phyloP scores from a whole-genome alignment of 2,888 invertebrate species.

The Nezara viridula region DNA sequence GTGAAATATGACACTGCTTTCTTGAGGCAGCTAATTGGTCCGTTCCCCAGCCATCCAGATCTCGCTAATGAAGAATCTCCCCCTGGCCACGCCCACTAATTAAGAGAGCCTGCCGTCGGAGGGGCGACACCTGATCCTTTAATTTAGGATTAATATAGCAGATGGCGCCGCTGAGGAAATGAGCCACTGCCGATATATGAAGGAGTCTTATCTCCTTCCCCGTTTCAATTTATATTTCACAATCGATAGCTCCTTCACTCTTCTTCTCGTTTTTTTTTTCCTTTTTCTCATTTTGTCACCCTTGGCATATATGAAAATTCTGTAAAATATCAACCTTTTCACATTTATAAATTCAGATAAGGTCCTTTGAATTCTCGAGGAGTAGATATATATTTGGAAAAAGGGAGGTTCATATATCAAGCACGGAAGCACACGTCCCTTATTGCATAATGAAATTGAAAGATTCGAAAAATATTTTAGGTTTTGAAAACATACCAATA shows the following conservation, averaged over 20 bases:
- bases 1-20: conserved; percentile 36
- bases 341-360: conserved; percentile 33
- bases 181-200: conserved; percentile 61
- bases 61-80: conserved; percentile 51
- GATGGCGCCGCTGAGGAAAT: conserved; percentile 70
- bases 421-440: neutral
- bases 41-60: conserved; percentile 24
- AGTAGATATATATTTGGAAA: neutral
- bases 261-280: neutral
- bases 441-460: neutral
- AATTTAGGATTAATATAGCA: conserved; percentile 74
- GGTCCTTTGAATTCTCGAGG: neutral
- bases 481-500: too few relatives aligned
- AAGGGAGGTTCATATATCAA: neutral
- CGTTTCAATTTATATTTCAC: conserved; percentile 52
- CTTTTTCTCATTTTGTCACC: conserved; percentile 36
- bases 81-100: conserved; percentile 56
- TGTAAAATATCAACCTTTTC: conserved; percentile 32
- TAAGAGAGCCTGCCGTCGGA: neutral
- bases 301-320: conserved; percentile 47
- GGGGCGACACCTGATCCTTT: conserved; percentile 62
- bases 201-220: conserved; percentile 40
- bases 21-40: conserved; percentile 26
- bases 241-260: conserved; percentile 50
- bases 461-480: neutral